These are phyloP conservation scores for Heliconius sara DNA, from an alignment of 2,888 invertebrate genomes.

Conservation along the genomic window DNA sequence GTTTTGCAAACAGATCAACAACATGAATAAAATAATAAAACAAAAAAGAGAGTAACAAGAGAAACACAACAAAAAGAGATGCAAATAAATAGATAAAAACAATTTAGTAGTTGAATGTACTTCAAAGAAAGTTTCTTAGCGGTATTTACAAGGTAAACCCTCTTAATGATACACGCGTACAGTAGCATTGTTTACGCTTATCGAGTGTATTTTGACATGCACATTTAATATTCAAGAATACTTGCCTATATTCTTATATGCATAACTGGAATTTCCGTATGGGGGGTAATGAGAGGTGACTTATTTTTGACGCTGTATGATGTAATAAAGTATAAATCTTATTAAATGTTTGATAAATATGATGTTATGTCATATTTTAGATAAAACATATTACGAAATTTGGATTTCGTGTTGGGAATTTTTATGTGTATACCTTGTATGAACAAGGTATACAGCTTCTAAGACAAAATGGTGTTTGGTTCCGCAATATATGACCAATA, in stretches of 20 bases:
- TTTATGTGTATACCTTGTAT: too few relatives aligned
- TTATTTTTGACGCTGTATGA: background rate
- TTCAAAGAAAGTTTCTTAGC: constrained; percentile 49
- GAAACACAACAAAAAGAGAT: background rate
- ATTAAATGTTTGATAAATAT: too few relatives aligned
- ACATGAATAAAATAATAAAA: too few relatives aligned
- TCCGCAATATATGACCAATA: too few relatives aligned
- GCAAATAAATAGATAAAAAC: background rate
- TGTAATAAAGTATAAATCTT: background rate
- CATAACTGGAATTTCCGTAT: constrained; percentile 30
- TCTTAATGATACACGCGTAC: constrained; percentile 47
- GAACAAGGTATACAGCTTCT: too few relatives aligned
- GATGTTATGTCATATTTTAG: too few relatives aligned
- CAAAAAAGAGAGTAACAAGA: too few relatives aligned
- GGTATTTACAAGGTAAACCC: constrained; percentile 50
- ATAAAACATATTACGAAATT: too few relatives aligned
- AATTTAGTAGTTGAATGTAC: constrained; percentile 42
- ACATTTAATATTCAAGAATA: constrained; percentile 43
- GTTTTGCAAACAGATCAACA: too few relatives aligned
- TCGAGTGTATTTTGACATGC: constrained; percentile 47
- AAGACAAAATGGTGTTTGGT: too few relatives aligned
- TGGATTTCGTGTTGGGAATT: too few relatives aligned
- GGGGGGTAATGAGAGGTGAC: constrained; percentile 7
- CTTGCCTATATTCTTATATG: constrained; percentile 35
- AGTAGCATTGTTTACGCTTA: constrained; percentile 49